A percentile compares a stretch with the other conserved stretches of the same genome.
phyloP scores from a whole-genome alignment of 1,140 invertebrate genomes.

The Aleiodes sp. region DNA sequence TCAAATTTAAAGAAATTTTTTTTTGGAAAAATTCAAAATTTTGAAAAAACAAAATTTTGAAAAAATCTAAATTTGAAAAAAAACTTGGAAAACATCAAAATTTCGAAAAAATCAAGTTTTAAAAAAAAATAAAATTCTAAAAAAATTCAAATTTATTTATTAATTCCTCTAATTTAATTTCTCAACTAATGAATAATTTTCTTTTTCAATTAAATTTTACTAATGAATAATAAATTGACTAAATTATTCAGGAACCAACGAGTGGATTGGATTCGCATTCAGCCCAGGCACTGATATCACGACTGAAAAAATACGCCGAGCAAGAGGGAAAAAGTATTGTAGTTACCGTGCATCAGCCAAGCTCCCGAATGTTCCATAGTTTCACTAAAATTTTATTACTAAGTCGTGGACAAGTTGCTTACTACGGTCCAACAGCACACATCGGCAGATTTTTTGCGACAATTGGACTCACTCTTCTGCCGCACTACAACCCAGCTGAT shows the following conservation, averaged over 20 bases:
- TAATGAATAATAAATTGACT: constrained; percentile 12
- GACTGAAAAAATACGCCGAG: constrained; percentile 79
- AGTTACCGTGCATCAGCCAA: constrained; percentile 87
- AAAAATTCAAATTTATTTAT: no score
- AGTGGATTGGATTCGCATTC: constrained; percentile 87
- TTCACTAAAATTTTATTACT: constrained; percentile 84
- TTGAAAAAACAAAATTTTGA: no score
- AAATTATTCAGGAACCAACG: constrained; percentile 78
- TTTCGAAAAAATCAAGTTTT: no score
- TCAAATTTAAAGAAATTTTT: no score
- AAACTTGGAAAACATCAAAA: no score
- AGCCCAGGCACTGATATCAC: constrained; percentile 78
- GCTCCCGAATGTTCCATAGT: constrained; percentile 89
- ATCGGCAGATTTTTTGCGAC: constrained; percentile 81
- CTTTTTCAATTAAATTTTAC: not conserved
- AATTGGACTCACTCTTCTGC: constrained; percentile 78
- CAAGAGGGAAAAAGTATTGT: constrained; percentile 84
- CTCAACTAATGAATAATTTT: no score
- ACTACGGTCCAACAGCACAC: constrained; percentile 80
- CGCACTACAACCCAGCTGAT: constrained; percentile 88
- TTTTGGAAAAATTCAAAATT: no score
- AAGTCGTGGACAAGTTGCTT: constrained; percentile 81
- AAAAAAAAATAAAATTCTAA: no score
- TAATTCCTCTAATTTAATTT: no score
- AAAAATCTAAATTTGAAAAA: no score